Conservation (phyloP, 2,113 vertebrate species). For the Pangasianodon gigas region DNA sequence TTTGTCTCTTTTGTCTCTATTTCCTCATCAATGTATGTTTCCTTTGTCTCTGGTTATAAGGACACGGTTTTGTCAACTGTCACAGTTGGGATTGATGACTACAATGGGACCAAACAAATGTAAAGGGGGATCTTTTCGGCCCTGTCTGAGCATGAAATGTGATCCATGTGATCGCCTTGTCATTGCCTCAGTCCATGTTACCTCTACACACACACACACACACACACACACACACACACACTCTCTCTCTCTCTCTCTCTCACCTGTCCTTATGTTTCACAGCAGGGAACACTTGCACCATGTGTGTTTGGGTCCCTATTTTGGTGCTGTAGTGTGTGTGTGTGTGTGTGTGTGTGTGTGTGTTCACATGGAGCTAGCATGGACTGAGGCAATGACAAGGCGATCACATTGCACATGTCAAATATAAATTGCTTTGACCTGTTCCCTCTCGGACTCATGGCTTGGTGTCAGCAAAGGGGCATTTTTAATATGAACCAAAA, state of each 20-base stretch:
- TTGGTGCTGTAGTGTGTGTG: conserved; percentile 12
- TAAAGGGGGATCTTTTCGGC: not conserved
- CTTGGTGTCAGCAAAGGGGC: conserved; percentile 73
- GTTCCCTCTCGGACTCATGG: conserved; percentile 71
- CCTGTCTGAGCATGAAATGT: not conserved
- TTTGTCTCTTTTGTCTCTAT: conserved; percentile 24
- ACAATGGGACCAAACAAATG: conserved; percentile 30
- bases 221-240: not conserved
- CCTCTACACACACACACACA: conserved; percentile 8
- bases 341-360: conserved; percentile 41
- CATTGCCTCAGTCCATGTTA: conserved; percentile 67
- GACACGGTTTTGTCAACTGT: conserved; percentile 33
- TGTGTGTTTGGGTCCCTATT: conserved; percentile 25
- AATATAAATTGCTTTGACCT: conserved; percentile 83
- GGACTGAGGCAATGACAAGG: conserved; percentile 77
- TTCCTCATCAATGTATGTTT: conserved; percentile 44
- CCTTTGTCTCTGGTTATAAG: conserved; percentile 42
- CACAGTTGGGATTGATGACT: conserved; percentile 40
- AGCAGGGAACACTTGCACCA: not conserved
- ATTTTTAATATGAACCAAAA: conserved; percentile 74
- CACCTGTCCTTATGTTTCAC: conserved; percentile 20
- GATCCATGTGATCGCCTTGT: conserved; percentile 74
- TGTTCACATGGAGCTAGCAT: conserved; percentile 36
- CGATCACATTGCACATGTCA: conserved; percentile 79
- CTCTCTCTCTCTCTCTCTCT: no score